Percentiles rank a stretch among this genome's conserved stretches.
Evolutionary conservation across 1,140 invertebrate genomes (phyloP).

Genomic region (Lepidostoma basale): DNA sequence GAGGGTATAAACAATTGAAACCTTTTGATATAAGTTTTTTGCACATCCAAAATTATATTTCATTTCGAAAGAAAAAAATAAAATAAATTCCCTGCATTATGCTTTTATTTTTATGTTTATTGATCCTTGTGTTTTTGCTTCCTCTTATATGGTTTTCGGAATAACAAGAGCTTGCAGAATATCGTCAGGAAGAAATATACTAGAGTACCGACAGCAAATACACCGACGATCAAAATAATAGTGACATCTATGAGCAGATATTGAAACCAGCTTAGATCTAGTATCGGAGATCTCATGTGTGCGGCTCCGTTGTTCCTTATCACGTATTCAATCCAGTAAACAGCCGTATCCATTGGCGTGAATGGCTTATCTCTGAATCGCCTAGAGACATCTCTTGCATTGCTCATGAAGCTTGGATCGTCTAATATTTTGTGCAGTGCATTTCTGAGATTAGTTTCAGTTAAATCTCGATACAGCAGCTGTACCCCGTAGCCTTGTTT

Average conservation of each 20-base stretch:
- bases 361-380: constrained; percentile 63
- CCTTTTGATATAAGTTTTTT: neutral
- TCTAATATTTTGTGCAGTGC: constrained; percentile 48
- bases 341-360: constrained; percentile 60
- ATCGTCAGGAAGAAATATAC: constrained; percentile 25
- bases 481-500: constrained; percentile 57
- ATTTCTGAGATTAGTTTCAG: constrained; percentile 48
- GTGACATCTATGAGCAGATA: constrained; percentile 67
- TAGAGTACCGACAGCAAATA: constrained; percentile 14
- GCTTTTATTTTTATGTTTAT: neutral
- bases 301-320: constrained; percentile 63
- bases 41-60: neutral
- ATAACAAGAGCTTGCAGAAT: constrained; percentile 34
- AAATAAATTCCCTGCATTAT: neutral
- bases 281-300: constrained; percentile 64
- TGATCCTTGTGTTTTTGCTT: constrained; percentile 7
- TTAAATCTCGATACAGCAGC: constrained; percentile 50
- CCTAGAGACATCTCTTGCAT: constrained; percentile 53
- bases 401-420: constrained; percentile 49
- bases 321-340: constrained; percentile 71
- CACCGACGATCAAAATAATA: constrained; percentile 23
- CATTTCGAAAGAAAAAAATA: neutral
- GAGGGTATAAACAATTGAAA: too few relatives aligned
- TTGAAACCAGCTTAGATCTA: constrained; percentile 63
- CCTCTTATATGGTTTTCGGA: constrained; percentile 30